Conservation (phyloP, 2,113 vertebrate species). For the Zapornia atra region DNA sequence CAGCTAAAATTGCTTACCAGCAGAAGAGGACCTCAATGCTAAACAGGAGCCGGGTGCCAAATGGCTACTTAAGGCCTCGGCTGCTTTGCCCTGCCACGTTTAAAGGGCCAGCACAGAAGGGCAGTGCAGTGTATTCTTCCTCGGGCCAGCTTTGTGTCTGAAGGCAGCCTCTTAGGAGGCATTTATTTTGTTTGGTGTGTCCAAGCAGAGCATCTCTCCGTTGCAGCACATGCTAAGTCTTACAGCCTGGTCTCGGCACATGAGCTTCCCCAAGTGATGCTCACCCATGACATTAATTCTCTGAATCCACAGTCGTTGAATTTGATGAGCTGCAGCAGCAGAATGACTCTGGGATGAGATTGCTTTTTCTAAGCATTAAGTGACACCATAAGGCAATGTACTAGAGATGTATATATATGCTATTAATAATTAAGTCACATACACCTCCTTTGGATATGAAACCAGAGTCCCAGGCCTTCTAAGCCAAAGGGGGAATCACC, state of each 20-base stretch:
- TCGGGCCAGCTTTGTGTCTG: fast-evolving
- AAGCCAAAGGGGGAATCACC: background rate
- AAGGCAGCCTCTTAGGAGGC: fast-evolving
- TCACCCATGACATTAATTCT: background rate
- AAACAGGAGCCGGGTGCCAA: fast-evolving
- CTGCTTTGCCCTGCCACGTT: background rate
- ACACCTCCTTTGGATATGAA: background rate
- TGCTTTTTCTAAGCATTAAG: background rate
- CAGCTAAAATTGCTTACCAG: background rate
- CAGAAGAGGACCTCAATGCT: background rate
- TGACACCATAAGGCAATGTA: background rate
- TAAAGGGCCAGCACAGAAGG: background rate
- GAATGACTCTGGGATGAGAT: background rate
- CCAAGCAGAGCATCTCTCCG: fast-evolving
- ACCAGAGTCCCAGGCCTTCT: background rate
- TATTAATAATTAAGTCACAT: background rate
- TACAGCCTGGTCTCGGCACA: background rate
- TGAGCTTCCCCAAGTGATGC: background rate
- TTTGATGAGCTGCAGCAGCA: background rate
- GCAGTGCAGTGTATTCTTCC: fast-evolving
- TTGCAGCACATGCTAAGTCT: fast-evolving
- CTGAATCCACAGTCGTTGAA: background rate
- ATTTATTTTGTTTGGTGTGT: fast-evolving
- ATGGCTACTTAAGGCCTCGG: background rate
- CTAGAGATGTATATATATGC: background rate